Evolutionary conservation across 2,888 invertebrate genomes (phyloP).

Genomic region (Tenthredo scrophulariae): DNA sequence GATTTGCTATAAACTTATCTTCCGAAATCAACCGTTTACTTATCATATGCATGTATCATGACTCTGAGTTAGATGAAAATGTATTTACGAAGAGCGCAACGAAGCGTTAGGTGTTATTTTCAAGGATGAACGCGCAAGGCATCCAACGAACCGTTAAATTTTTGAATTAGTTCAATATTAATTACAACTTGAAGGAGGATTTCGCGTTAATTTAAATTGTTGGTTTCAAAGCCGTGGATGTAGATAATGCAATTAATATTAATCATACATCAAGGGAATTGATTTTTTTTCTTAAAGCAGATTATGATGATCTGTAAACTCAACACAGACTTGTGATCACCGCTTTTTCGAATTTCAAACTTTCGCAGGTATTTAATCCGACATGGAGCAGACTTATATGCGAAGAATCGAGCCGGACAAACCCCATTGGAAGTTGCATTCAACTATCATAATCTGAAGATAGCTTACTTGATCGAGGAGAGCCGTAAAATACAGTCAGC

Average conservation of each 20-base stretch:
- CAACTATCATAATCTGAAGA: conserved; percentile 57
- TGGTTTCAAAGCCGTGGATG: not conserved
- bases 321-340: not conserved
- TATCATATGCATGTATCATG: not conserved
- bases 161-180: not conserved
- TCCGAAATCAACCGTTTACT: not conserved
- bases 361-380: conserved; percentile 57
- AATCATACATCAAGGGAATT: not conserved
- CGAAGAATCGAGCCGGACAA: conserved; percentile 58
- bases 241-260: not conserved
- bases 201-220: not conserved
- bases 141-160: conserved; percentile 10
- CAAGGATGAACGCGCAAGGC: not conserved
- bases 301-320: not conserved
- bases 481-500: conserved; percentile 10
- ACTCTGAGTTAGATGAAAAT: not conserved
- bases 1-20: not conserved
- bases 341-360: not conserved
- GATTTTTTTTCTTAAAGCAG: not conserved
- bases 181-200: not conserved
- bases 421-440: conserved; percentile 59
- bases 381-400: conserved; percentile 57
- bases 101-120: not conserved
- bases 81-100: not conserved
- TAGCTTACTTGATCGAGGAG: conserved; percentile 58